Percentiles rank a stretch among this genome's conserved stretches.
These are phyloP conservation scores for Brachionus calyciflorus DNA, from an alignment of 1,140 invertebrate species.

Conservation along the genomic window DNA sequence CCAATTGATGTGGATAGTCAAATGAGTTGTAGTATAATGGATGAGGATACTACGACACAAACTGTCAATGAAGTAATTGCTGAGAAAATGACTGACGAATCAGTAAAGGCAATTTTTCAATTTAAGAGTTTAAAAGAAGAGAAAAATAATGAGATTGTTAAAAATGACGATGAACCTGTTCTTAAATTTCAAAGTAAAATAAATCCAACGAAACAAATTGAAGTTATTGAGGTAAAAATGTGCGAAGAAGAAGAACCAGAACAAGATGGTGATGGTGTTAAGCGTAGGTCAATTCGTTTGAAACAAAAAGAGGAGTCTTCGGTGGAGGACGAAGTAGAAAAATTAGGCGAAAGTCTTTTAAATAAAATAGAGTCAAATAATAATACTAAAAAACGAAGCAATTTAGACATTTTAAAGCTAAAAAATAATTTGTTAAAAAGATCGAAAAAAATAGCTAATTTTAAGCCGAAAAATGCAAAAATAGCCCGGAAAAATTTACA, in stretches of 20 bases:
- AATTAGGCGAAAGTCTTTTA: not conserved
- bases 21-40: slow-evolving; percentile 21
- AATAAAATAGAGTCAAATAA: not conserved
- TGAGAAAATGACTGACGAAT: not conserved
- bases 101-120: slow-evolving; percentile 11
- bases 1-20: not conserved
- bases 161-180: not conserved
- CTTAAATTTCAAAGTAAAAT: slow-evolving; percentile 32
- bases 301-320: not conserved
- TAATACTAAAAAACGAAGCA: not conserved
- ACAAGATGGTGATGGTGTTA: not conserved
- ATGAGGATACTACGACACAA: slow-evolving; percentile 36
- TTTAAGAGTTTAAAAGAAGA: not conserved
- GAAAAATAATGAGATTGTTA: not conserved
- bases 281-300: not conserved
- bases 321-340: not conserved
- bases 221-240: slow-evolving; percentile 5
- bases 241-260: not conserved
- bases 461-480: slow-evolving; percentile 4
- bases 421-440: not conserved
- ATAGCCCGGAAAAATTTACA: not conserved
- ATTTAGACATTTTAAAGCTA: not conserved
- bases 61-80: not conserved
- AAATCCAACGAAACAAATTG: slow-evolving; percentile 17
- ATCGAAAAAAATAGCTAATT: slow-evolving; percentile 7